Conservation (phyloP, 2,888 invertebrate genomes). For the Clunio marinus region DNA sequence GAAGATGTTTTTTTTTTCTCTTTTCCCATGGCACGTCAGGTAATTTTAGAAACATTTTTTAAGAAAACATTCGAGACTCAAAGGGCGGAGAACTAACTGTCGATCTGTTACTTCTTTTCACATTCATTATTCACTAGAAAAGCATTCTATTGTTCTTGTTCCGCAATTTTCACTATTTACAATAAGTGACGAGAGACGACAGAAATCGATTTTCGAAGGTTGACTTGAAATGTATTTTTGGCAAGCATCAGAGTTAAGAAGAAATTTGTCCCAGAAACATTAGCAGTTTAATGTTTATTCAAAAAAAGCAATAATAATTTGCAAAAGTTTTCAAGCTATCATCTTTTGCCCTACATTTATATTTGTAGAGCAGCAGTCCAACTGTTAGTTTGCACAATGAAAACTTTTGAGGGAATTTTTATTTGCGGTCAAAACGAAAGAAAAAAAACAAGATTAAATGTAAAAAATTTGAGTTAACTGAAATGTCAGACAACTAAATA, state of each 20-base stretch:
- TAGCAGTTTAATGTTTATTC: background rate
- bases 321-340: background rate
- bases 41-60: background rate
- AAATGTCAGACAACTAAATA: too few relatives aligned
- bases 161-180: background rate
- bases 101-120: too few relatives aligned
- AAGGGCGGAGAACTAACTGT: too few relatives aligned
- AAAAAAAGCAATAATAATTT: too few relatives aligned
- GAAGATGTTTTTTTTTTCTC: background rate
- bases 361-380: background rate
- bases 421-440: too few relatives aligned
- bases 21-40: background rate
- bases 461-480: too few relatives aligned
- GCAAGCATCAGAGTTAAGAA: too few relatives aligned
- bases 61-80: background rate
- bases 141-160: background rate
- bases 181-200: background rate
- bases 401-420: too few relatives aligned
- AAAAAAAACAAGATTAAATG: too few relatives aligned
- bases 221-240: background rate
- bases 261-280: background rate
- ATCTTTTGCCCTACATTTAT: background rate
- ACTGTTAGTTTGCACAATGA: background rate
- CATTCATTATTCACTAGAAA: too few relatives aligned
- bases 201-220: conserved; percentile 15